phyloP scores from a whole-genome alignment of 2,797 vertebrate genomes.

The Columba guinea region DNA sequence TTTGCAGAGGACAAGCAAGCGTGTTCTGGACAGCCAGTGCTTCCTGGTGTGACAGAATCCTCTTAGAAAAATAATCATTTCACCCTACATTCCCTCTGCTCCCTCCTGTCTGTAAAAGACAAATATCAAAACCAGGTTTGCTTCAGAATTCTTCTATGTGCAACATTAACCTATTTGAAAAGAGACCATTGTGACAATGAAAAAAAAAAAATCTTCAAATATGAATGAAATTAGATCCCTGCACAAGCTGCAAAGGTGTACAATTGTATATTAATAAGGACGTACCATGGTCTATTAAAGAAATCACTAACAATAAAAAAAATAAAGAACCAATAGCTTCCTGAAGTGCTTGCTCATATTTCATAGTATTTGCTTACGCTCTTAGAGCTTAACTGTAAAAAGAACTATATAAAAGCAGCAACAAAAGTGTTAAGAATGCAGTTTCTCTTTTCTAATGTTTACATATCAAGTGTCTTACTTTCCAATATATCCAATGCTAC shows the following conservation, averaged over 20 bases:
- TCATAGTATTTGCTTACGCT: background rate
- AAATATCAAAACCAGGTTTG: background rate
- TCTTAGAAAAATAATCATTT: constrained; percentile 26
- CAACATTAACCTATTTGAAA: background rate
- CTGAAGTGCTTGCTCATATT: background rate
- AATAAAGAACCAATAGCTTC: background rate
- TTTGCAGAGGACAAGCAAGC: background rate
- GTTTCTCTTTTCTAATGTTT: background rate
- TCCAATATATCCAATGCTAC: background rate
- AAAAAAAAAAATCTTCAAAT: background rate
- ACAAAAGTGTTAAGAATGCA: background rate
- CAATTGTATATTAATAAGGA: background rate
- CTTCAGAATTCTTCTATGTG: background rate
- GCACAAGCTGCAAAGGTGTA: background rate
- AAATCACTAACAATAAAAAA: background rate
- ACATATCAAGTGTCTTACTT: background rate
- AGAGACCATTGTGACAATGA: background rate
- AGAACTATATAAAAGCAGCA: background rate
- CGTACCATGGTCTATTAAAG: background rate
- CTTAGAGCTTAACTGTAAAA: background rate
- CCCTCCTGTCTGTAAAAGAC: background rate
- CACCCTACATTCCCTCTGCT: background rate
- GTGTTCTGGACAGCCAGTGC: background rate
- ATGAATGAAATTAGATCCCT: background rate
- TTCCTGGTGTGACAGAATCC: background rate